Base-by-base conservation (phyloP, 2,113 vertebrate genomes). In the Geococcyx californianus region DNA sequence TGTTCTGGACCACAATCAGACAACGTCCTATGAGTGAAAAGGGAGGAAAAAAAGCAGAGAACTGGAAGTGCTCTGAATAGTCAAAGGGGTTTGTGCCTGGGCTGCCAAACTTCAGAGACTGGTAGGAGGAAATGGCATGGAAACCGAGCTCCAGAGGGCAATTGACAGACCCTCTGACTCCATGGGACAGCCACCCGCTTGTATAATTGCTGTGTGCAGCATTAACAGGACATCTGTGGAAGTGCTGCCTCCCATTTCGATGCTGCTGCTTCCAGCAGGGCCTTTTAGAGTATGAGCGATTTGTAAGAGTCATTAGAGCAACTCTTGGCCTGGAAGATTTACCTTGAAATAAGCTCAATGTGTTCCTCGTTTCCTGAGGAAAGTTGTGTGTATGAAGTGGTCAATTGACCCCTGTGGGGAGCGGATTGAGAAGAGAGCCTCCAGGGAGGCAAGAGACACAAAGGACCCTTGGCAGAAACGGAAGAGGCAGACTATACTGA, bases 251-350 rank as follows among this genome's bases (percentile, higher is more conserved):
- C 23, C 72, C 12, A 17, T 70, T 77, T 25, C 47, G 29, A 52
- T 66, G 29, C 9, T 81, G 42, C 33, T 84, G 69, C 47, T 92
- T 84, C 64, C 63, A 97, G 59, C 51, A 59, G 47, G 29, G 40
- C 62, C 69, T 89, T 84, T 33, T 80, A 70, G 66, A 78, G 44
- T 44, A 45, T 2, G 5, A 68, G 44, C 63, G 44, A 44, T 87
- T 95, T 89, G 49, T 54, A 86, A 69, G 78, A 94, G 76, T 74
- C 73, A 26, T 78, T 56, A 89, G 69, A 94, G 74, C 49, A 82
- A 17, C n/a, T 60, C 58, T 56, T 52, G 17, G 64, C 49, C 18
- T 90, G 82, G 70, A 64, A 29, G 47, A 63, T 84, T 29, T 92
- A 38, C 55, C 59, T 67, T 14, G 3, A 81, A 79, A 94, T 83